A percentile compares a stretch with the other conserved stretches of the same genome.
Conservation (phyloP, 2,888 invertebrate genomes). For the Listrodromus nycthemerus region DNA sequence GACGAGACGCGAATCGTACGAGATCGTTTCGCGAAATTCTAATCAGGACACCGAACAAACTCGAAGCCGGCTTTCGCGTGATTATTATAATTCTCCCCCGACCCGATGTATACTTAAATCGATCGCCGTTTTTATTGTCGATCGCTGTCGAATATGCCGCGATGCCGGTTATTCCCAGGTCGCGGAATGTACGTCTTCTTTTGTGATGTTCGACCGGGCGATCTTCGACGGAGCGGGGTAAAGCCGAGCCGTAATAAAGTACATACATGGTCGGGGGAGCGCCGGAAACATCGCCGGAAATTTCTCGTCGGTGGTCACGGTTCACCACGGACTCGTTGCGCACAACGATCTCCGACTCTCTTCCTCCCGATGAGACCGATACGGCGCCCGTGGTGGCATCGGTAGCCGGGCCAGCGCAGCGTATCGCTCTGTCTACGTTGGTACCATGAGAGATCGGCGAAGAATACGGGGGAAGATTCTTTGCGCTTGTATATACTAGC, state of each 20-base stretch:
- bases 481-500: slow-evolving; percentile 78
- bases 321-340: slow-evolving; percentile 69
- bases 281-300: slow-evolving; percentile 79
- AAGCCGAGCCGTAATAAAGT: slow-evolving; percentile 34
- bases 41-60: slow-evolving; percentile 51
- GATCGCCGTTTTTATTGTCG: slow-evolving; percentile 34
- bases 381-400: slow-evolving; percentile 50
- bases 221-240: slow-evolving; percentile 51
- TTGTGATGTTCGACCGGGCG: slow-evolving; percentile 22
- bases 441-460: slow-evolving; percentile 45
- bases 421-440: slow-evolving; percentile 46
- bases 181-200: slow-evolving; percentile 9
- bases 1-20: slow-evolving; percentile 41
- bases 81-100: slow-evolving; percentile 54
- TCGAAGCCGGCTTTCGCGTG: slow-evolving; percentile 18
- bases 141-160: slow-evolving; percentile 34
- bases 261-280: slow-evolving; percentile 14
- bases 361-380: slow-evolving; percentile 38
- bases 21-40: slow-evolving; percentile 52
- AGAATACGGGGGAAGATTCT: slow-evolving; percentile 50
- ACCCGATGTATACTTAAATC: slow-evolving; percentile 20
- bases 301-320: slow-evolving; percentile 78
- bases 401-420: slow-evolving; percentile 47
- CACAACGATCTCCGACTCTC: background rate
- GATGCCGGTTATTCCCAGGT: slow-evolving; percentile 12